Evolutionary conservation across 2,113 vertebrate species (phyloP).

Genomic region (Melanostigma gelatinosum): DNA sequence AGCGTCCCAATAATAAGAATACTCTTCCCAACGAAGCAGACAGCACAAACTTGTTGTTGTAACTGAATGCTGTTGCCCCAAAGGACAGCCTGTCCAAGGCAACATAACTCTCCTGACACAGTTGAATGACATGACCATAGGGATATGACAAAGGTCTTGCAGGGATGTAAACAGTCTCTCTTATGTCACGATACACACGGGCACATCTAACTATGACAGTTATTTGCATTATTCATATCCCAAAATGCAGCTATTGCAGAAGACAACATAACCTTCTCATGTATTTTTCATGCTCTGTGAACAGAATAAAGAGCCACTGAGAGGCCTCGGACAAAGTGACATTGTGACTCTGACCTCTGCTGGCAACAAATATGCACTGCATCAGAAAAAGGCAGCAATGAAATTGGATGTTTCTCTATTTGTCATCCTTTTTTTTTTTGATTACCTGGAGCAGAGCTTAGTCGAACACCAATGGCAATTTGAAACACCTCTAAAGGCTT

Average conservation of each 20-base stretch:
- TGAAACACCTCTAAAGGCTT: neutral
- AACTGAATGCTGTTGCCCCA: slow-evolving; percentile 19
- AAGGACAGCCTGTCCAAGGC: slow-evolving; percentile 36
- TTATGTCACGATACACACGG: slow-evolving; percentile 5
- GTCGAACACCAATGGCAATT: neutral
- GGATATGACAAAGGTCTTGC: neutral
- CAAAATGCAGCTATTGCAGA: slow-evolving; percentile 19
- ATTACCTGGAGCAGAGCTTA: neutral
- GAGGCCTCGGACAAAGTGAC: neutral
- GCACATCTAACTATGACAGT: neutral
- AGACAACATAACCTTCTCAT: neutral
- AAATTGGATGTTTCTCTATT: neutral
- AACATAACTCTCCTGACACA: slow-evolving; percentile 46
- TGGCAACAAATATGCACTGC: slow-evolving; percentile 52
- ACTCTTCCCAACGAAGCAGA: neutral
- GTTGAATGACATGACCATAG: neutral
- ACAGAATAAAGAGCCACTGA: neutral
- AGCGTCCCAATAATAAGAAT: neutral
- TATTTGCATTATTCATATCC: slow-evolving; percentile 31
- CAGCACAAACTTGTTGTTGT: slow-evolving; percentile 31
- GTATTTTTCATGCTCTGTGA: slow-evolving; percentile 18
- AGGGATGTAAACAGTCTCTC: slow-evolving; percentile 21
- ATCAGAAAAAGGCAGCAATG: neutral
- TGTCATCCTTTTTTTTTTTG: neutral
- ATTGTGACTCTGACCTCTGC: slow-evolving; percentile 72